Evolutionary conservation across 2,888 invertebrate genomes (phyloP).

Genomic region (Ophraella communa): DNA sequence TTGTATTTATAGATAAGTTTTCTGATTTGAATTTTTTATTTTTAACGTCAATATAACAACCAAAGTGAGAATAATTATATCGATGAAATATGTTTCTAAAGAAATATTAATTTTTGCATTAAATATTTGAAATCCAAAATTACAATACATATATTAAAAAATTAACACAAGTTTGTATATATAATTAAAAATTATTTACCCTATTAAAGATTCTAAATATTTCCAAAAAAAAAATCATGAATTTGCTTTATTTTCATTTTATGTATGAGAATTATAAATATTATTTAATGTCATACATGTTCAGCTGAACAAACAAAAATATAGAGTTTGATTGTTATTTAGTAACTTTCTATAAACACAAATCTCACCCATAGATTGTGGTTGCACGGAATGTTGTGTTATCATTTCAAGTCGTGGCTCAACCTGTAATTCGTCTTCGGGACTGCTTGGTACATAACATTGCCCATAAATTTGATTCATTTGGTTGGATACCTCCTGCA

Average conservation of each 20-base stretch:
- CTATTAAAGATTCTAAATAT: too few relatives aligned
- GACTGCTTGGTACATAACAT: constrained; percentile 54
- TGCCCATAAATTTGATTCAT: constrained; percentile 57
- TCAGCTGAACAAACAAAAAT: not conserved
- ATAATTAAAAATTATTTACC: too few relatives aligned
- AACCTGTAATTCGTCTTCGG: constrained; percentile 54
- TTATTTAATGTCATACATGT: not conserved
- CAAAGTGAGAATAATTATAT: not conserved
- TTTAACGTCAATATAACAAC: constrained; percentile 7
- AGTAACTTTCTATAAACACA: constrained; percentile 19
- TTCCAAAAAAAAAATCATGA: too few relatives aligned
- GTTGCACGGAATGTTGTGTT: constrained; percentile 52
- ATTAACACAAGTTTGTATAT: too few relatives aligned
- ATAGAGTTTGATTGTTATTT: not conserved
- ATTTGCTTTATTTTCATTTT: too few relatives aligned
- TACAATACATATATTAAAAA: too few relatives aligned
- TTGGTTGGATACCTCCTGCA: constrained; percentile 62
- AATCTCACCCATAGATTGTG: constrained; percentile 55
- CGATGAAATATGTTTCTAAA: not conserved
- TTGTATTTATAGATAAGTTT: constrained; percentile 15
- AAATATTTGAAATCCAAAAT: not conserved
- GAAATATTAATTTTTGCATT: not conserved
- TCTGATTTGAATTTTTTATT: not conserved
- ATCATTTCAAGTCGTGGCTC: constrained; percentile 49
- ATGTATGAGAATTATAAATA: too few relatives aligned